Evolutionary conservation across 2,797 vertebrate species (phyloP).

Genomic region (Gymnoscopelus microlampas): DNA sequence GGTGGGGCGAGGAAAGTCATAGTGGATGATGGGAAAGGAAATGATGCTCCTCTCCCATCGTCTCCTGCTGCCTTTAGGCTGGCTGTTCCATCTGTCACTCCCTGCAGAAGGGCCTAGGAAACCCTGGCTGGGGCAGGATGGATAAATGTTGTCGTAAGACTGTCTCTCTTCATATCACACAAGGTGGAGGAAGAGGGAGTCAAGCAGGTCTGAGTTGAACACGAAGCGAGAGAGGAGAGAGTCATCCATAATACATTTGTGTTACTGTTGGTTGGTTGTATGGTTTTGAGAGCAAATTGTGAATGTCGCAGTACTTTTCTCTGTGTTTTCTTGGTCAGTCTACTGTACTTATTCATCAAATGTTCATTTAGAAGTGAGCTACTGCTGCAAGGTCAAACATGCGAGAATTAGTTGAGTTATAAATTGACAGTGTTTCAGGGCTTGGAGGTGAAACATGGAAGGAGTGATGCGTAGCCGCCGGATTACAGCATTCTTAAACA

Average conservation of each 20-base stretch:
- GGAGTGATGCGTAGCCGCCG: conserved; percentile 58
- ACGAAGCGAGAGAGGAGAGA: background rate
- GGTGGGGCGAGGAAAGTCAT: conserved; percentile 46
- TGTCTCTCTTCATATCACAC: conserved; percentile 56
- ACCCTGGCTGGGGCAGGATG: conserved; percentile 66
- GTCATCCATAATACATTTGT: background rate
- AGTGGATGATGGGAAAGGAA: conserved; percentile 50
- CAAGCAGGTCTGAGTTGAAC: background rate
- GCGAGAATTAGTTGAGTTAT: conserved; percentile 53
- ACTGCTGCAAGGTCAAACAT: conserved; percentile 61
- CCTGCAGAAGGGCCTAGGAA: conserved; percentile 63
- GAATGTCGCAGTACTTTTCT: conserved; percentile 17
- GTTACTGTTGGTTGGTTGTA: conserved; percentile 15
- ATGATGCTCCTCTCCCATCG: conserved; percentile 38
- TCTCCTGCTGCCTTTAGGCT: conserved; percentile 68
- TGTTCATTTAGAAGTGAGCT: too few relatives aligned
- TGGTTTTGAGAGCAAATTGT: conserved; percentile 4
- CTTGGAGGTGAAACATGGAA: conserved; percentile 31
- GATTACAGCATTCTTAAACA: conserved; percentile 63
- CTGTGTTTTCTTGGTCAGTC: background rate
- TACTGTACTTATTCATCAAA: too few relatives aligned
- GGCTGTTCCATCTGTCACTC: conserved; percentile 80
- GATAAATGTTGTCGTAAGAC: conserved; percentile 75
- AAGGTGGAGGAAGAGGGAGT: conserved; percentile 26
- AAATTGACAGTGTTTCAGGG: conserved; percentile 59